Evolutionary conservation across 2,113 vertebrate genomes (phyloP).

Genomic region (Argyrosomus japonicus): DNA sequence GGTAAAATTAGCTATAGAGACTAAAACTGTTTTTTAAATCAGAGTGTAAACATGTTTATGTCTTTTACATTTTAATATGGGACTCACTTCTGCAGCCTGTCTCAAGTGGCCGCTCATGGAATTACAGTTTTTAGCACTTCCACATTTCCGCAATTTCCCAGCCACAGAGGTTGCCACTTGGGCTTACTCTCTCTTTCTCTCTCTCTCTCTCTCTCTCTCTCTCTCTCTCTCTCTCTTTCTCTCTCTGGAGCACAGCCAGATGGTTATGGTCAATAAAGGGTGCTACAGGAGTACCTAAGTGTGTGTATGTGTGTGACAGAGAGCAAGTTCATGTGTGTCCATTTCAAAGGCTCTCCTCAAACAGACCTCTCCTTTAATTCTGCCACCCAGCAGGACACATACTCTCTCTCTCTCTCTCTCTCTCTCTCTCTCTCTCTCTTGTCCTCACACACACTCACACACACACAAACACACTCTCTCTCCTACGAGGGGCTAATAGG

Average conservation of each 20-base stretch:
- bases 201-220: constrained; percentile 1
- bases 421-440: constrained; percentile 1
- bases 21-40: too few species aligned
- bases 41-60: too few species aligned
- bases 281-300: constrained; percentile 31
- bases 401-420: constrained; percentile 24
- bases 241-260: constrained; percentile 42
- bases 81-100: too few species aligned
- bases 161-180: too few species aligned
- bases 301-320: constrained; percentile 53
- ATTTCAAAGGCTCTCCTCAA: constrained; percentile 75
- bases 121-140: too few species aligned
- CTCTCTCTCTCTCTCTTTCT: background rate
- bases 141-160: too few species aligned
- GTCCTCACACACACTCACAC: constrained; percentile 12
- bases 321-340: constrained; percentile 67
- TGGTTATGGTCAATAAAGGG: constrained; percentile 62
- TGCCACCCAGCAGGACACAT: constrained; percentile 63
- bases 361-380: constrained; percentile 75
- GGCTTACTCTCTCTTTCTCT: background rate
- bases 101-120: too few species aligned
- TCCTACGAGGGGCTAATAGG: constrained; percentile 62
- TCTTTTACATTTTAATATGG: too few species aligned
- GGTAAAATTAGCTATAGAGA: too few species aligned
- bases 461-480: constrained; percentile 33